Evolutionary conservation across 1,140 invertebrate genomes (phyloP).

Genomic region (Meloidogyne floridensis): DNA sequence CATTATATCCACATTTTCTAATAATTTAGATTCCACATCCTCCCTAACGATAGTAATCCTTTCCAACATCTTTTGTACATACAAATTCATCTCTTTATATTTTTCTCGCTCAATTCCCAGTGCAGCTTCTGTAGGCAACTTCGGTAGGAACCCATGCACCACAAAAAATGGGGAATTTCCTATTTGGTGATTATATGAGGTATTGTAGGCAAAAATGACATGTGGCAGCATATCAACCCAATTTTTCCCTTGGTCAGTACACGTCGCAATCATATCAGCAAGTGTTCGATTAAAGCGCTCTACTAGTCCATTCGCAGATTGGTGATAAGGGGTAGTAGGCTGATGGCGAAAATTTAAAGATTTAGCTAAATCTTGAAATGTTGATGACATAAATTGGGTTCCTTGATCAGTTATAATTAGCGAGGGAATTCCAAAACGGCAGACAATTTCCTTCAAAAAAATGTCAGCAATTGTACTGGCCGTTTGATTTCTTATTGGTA

Average conservation of each 20-base stretch:
- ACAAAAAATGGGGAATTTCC: neutral
- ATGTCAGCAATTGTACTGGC: conserved; percentile 1
- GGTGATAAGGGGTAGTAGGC: conserved; percentile 18
- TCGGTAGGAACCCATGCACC: neutral
- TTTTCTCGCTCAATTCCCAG: neutral
- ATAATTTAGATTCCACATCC: neutral
- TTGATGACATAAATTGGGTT: conserved; percentile 11
- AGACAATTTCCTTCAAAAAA: conserved; percentile 21
- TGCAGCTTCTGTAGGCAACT: neutral
- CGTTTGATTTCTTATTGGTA: conserved; percentile 12
- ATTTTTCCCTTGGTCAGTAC: conserved; percentile 11
- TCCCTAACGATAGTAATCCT: neutral
- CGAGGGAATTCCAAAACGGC: neutral
- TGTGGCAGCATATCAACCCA: neutral
- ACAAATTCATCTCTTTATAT: neutral
- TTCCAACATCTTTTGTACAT: neutral
- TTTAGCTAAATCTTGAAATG: conserved; percentile 19
- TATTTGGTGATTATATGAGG: conserved; percentile 1
- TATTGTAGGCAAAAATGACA: conserved; percentile 20
- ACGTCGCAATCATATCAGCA: neutral
- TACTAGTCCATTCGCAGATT: conserved; percentile 8
- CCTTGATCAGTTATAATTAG: conserved; percentile 21
- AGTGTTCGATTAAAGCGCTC: conserved; percentile 13
- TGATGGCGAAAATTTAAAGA: neutral
- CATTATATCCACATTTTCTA: neutral